These are phyloP conservation scores for Nymphalis io DNA, from an alignment of 1,140 invertebrate genomes.

Conservation along the genomic window DNA sequence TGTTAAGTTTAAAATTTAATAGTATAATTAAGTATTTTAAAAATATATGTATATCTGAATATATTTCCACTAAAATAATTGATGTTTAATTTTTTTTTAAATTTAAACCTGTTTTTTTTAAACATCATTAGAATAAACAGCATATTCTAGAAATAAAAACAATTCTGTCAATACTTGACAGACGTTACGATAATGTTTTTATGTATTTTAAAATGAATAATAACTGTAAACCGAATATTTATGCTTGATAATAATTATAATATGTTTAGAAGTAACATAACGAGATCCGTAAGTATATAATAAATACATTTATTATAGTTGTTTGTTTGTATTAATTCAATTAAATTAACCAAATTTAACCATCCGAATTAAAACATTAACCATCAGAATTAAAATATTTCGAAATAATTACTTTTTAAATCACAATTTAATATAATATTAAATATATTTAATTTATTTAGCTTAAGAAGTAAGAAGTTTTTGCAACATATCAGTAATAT, in stretches of 20 bases:
- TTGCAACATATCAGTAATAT: too few species aligned
- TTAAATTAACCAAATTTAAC: too few species aligned
- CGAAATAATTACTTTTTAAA: too few species aligned
- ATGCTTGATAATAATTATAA: conserved; percentile 31
- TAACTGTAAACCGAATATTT: conserved; percentile 5
- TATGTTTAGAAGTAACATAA: conserved; percentile 50
- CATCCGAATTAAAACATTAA: too few species aligned
- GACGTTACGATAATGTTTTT: background rate
- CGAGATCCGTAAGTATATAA: conserved; percentile 51
- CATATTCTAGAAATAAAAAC: conserved; percentile 18
- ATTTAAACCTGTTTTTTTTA: background rate
- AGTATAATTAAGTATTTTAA: background rate
- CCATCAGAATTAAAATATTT: too few species aligned
- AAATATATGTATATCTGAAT: background rate
- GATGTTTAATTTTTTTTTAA: too few species aligned
- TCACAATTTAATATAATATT: too few species aligned
- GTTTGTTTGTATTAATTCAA: conserved; percentile 9
- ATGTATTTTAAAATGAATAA: conserved; percentile 7
- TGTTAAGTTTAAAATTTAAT: background rate
- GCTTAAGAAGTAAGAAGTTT: too few species aligned
- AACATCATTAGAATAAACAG: background rate
- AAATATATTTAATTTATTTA: too few species aligned
- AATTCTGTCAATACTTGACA: conserved; percentile 16
- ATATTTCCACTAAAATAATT: background rate
- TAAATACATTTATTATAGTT: background rate